Base-by-base conservation (phyloP, 2,113 vertebrate species). In the Delphinus delphis region DNA sequence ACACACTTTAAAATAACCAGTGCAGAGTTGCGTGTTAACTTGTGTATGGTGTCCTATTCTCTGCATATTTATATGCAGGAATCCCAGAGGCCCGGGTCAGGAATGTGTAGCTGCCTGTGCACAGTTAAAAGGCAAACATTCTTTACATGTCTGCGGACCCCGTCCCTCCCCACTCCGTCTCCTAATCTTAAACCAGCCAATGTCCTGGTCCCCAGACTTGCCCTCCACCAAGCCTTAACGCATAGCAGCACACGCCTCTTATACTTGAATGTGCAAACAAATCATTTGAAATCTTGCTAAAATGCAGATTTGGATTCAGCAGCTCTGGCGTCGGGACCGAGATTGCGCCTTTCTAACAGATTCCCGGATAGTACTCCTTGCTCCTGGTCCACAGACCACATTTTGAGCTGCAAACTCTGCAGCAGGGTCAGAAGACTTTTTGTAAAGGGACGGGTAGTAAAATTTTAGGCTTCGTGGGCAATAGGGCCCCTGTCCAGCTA, bases 11-110 rank as follows among this genome's bases (percentile, higher is more conserved):
- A 86, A 58, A 68, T 55, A 88, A 88, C 63, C 36, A 74, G 38
- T 60, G 15, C 25, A 83, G 68, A 65, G 58, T 20, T 88, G 15
- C 55, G 68, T 74, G 84, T 70, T 92, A 88, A 77, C 36, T 81
- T 87, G 67, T 28, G 55, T 21, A 58, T 23, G 62, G 79, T 71
- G 80, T 79, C 26, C 38, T 47, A 50, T 62, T 95, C 36, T 28
- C 53, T 58, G 20, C 68, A 70, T 21, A 67, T 91, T 70, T 83
- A 73, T 44, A 96, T 96, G 93, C 88, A 97, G 93, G 96, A 97
- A 95, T 96, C 58, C 89, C 90, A 55, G 25, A 68, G 90, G 58
- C 58, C 88, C 18, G 8, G 90, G n/a, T 31, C 94, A 84, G 50
- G 82, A 96, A 95, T 91, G 77, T 47, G 33, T 33, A 23, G 47